Evolutionary conservation across 2,888 invertebrate genomes (phyloP).

Genomic region (Agrotis clavis): DNA sequence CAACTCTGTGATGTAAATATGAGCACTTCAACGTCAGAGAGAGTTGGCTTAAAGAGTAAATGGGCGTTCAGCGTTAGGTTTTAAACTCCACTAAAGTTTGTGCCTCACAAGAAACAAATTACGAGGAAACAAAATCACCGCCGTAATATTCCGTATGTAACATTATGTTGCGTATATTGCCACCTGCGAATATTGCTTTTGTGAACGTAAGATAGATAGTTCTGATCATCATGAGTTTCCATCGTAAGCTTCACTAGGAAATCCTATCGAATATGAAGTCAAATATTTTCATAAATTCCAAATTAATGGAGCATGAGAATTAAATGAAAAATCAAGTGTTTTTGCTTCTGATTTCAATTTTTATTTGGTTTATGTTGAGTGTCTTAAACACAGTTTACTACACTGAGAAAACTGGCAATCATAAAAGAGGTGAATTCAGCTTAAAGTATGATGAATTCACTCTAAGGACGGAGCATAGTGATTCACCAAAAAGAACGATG

Average conservation of each 20-base stretch:
- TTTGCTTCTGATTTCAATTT: background rate
- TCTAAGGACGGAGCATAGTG: too few relatives aligned
- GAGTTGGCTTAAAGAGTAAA: constrained; percentile 85
- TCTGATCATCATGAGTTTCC: constrained; percentile 15
- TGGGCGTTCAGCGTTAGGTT: constrained; percentile 84
- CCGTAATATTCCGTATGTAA: constrained; percentile 63
- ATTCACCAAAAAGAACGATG: too few relatives aligned
- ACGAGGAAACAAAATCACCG: constrained; percentile 83
- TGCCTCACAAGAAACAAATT: constrained; percentile 85
- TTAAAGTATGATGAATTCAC: too few relatives aligned
- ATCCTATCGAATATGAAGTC: background rate
- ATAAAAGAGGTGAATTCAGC: too few relatives aligned
- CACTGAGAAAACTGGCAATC: too few relatives aligned
- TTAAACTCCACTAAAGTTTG: constrained; percentile 84
- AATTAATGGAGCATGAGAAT: background rate
- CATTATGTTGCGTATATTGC: constrained; percentile 44
- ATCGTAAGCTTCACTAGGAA: background rate
- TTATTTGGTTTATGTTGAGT: constrained; percentile 28
- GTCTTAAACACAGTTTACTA: background rate
- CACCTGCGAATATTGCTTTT: constrained; percentile 47
- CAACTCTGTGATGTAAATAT: constrained; percentile 79
- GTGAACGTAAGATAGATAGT: constrained; percentile 11
- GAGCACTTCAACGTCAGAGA: constrained; percentile 76
- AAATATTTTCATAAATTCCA: background rate
- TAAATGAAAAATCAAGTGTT: background rate